phyloP scores from a whole-genome alignment of 2,888 invertebrate species.

The Endotricha flammealis region DNA sequence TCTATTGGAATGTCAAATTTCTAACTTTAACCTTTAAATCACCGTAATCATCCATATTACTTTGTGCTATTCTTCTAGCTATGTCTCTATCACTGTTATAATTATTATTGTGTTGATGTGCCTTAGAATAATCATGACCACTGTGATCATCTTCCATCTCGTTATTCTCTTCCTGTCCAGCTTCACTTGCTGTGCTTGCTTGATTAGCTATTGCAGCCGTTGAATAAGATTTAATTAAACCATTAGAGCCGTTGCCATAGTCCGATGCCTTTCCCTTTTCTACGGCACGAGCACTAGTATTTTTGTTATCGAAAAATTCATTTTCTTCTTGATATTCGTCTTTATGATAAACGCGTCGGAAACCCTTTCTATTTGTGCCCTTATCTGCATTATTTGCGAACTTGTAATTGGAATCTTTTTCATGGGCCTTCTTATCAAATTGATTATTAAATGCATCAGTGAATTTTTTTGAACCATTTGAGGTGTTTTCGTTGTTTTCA shows the following conservation, averaged over 20 bases:
- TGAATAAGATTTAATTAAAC: conserved; percentile 39
- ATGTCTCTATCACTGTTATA: conserved; percentile 42
- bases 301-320: conserved; percentile 58
- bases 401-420: conserved; percentile 38
- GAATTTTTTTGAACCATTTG: conserved; percentile 49
- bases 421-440: conserved; percentile 48
- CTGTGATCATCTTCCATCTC: conserved; percentile 31
- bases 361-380: conserved; percentile 57
- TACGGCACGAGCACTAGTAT: conserved; percentile 37
- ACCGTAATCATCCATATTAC: conserved; percentile 42
- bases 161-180: conserved; percentile 28
- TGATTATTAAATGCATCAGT: conserved; percentile 53
- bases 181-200: conserved; percentile 27
- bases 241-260: conserved; percentile 45
- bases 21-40: too few species aligned
- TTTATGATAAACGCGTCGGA: conserved; percentile 59
- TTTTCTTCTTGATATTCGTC: conserved; percentile 65
- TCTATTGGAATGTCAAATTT: too few species aligned
- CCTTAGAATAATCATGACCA: conserved; percentile 27
- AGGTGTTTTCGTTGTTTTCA: conserved; percentile 30
- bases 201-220: conserved; percentile 34
- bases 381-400: conserved; percentile 44
- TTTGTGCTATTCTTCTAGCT: conserved; percentile 40
- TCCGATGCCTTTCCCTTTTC: conserved; percentile 40
- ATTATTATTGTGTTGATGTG: conserved; percentile 31